Conservation (phyloP, 2,797 vertebrate genomes). For the Ctenochaetus hawaiiensis region DNA sequence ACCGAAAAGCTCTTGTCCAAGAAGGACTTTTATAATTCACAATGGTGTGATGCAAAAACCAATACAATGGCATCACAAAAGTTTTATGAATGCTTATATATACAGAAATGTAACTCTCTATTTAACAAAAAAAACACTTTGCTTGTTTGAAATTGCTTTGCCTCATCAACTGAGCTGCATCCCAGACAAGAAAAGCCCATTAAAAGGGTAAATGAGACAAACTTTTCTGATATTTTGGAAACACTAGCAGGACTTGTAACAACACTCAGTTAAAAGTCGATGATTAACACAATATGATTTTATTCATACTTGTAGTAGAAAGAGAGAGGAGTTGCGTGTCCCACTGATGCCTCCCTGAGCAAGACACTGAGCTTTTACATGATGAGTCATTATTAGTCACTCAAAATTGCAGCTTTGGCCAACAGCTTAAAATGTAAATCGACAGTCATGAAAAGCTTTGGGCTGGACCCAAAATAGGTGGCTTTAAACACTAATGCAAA, state of each 20-base stretch:
- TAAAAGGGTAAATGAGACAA: background rate
- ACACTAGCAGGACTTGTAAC: background rate
- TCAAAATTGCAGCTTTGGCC: slow-evolving; percentile 30
- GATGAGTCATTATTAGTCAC: slow-evolving; percentile 48
- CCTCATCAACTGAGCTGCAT: too few relatives aligned
- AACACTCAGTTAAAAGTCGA: slow-evolving; percentile 9
- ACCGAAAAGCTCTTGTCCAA: too few relatives aligned
- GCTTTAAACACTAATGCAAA: background rate
- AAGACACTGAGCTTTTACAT: slow-evolving; percentile 26
- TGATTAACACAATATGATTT: slow-evolving; percentile 9
- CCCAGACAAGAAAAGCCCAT: background rate
- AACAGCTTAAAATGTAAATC: slow-evolving; percentile 47
- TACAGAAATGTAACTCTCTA: too few relatives aligned
- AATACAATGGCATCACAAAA: too few relatives aligned
- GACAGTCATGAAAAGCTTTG: slow-evolving; percentile 33
- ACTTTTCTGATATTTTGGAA: background rate
- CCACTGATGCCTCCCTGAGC: slow-evolving; percentile 29
- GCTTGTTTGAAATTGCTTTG: too few relatives aligned
- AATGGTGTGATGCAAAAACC: too few relatives aligned
- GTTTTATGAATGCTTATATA: too few relatives aligned
- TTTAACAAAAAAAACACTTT: too few relatives aligned
- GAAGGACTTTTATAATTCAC: too few relatives aligned
- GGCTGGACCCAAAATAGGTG: slow-evolving; percentile 10
- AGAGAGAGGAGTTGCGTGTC: slow-evolving; percentile 21
- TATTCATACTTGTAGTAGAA: slow-evolving; percentile 16